Evolutionary conservation across 2,797 vertebrate species (phyloP).

Genomic region (Sparus aurata): DNA sequence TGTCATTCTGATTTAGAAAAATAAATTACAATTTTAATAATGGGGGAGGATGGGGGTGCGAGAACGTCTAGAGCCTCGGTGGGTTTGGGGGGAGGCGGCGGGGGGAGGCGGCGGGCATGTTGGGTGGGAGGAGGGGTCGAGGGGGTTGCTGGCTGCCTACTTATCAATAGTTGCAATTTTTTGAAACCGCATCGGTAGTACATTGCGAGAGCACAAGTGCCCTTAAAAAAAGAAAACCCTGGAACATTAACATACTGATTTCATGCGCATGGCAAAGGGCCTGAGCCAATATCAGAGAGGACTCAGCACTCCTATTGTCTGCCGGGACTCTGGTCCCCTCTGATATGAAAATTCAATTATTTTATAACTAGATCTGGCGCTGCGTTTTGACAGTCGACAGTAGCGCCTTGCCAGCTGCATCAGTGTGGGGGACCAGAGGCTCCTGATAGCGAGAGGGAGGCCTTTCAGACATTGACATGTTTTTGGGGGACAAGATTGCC

Average conservation of each 20-base stretch:
- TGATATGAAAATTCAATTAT: constrained; percentile 99
- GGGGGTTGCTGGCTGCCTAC: constrained; percentile 90
- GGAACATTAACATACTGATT: constrained; percentile 99
- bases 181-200: constrained; percentile 94
- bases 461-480: constrained; percentile 99
- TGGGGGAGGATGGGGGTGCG: constrained; percentile 84
- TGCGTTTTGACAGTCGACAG: constrained; percentile 99
- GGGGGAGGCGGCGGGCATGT: constrained; percentile 48
- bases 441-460: constrained; percentile 95
- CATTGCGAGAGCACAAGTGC: constrained; percentile 99
- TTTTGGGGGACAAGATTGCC: constrained; percentile 99
- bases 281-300: constrained; percentile 99
- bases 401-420: constrained; percentile 94
- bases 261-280: constrained; percentile 99
- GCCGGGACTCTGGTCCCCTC: constrained; percentile 98
- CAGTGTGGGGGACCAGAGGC: constrained; percentile 91
- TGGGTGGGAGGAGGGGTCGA: constrained; percentile 78
- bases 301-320: constrained; percentile 99
- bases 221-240: constrained; percentile 97
- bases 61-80: constrained; percentile 81
- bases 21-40: constrained; percentile 99
- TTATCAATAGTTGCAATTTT: constrained; percentile 99
- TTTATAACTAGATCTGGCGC: constrained; percentile 99
- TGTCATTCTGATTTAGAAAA: constrained; percentile 99
- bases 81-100: constrained; percentile 57